These are phyloP conservation scores for Chiroxiphia lanceolata DNA, from an alignment of 2,797 vertebrate genomes.

Conservation along the genomic window DNA sequence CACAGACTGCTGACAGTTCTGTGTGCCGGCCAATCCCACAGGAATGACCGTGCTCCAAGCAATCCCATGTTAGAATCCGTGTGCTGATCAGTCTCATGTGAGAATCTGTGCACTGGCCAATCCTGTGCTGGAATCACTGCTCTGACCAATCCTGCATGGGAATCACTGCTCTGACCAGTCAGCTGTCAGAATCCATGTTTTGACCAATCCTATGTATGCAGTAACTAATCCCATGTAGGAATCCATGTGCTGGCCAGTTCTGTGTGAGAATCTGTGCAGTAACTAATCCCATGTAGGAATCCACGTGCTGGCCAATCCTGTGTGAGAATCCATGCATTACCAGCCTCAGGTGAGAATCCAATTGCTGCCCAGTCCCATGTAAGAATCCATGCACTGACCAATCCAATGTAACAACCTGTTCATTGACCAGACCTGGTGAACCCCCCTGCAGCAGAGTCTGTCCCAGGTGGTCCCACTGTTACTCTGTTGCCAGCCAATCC, in stretches of 20 bases:
- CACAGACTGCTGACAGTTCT: no score
- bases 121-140: background rate
- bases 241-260: background rate
- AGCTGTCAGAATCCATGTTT: background rate
- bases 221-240: no score
- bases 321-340: background rate
- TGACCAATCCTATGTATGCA: no score
- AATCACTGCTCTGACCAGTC: background rate
- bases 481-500: rapidly evolving
- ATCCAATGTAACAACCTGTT: background rate
- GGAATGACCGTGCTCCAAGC: rapidly evolving
- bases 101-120: rapidly evolving
- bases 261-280: rapidly evolving
- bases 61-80: background rate
- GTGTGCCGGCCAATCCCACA: rapidly evolving
- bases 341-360: background rate
- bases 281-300: background rate
- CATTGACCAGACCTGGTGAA: background rate
- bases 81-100: background rate
- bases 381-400: background rate
- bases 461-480: background rate
- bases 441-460: background rate
- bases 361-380: background rate
- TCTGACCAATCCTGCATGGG: background rate
- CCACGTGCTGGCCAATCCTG: background rate